A percentile compares a stretch with the other conserved stretches of the same genome.
Evolutionary conservation across 2,797 vertebrate genomes (phyloP).

Genomic region (Chaenodraco wilsoni): DNA sequence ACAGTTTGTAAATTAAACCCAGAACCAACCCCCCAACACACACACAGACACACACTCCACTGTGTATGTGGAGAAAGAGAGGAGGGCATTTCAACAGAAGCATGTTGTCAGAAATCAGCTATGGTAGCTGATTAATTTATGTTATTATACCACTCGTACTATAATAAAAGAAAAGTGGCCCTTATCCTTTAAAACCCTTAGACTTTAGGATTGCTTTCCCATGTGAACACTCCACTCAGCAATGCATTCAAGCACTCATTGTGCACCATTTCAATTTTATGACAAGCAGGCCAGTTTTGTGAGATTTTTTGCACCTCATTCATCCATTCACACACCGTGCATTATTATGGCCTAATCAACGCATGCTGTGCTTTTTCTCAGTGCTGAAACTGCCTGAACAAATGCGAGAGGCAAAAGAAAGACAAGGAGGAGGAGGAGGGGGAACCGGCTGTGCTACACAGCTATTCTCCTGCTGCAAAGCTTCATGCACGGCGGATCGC

Average conservation of each 20-base stretch:
- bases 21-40: conserved; percentile 33
- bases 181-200: neutral
- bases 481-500: conserved; percentile 66
- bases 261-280: conserved; percentile 46
- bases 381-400: conserved; percentile 69
- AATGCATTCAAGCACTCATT: conserved; percentile 23
- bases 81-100: too few species aligned
- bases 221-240: neutral
- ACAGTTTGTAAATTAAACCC: conserved; percentile 77
- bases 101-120: conserved; percentile 18
- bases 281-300: conserved; percentile 47
- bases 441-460: conserved; percentile 46
- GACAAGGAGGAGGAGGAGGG: conserved; percentile 31
- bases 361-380: conserved; percentile 73
- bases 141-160: neutral
- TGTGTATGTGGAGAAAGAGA: neutral
- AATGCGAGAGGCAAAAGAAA: conserved; percentile 66
- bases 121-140: neutral
- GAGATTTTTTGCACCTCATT: conserved; percentile 67
- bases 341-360: conserved; percentile 76
- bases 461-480: conserved; percentile 67
- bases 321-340: conserved; percentile 69
- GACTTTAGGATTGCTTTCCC: neutral
- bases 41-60: conserved; percentile 16
- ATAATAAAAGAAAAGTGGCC: neutral